Base-by-base conservation (phyloP, 2,113 vertebrate species). In the Ginglymostoma cirratum region DNA sequence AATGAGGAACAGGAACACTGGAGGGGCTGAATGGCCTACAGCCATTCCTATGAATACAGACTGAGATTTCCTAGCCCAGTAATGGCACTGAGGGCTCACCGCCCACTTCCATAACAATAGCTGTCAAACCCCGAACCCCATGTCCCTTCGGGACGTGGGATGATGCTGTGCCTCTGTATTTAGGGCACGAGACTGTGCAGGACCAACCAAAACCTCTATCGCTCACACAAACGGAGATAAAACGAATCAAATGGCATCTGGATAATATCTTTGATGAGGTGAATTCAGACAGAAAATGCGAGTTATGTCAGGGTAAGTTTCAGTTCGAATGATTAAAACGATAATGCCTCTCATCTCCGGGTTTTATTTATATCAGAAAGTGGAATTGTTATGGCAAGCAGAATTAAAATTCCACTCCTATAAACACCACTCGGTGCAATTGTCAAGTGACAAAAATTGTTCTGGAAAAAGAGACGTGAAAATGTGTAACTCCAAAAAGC, bases 311-410 rank as follows among this genome's bases (percentile, higher is more conserved):
- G 61, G 15, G 17, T 90, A 61, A 90, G 48, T 48, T 89, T 3
- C 24, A 15, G 52, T 21, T 83, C 1, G 80, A 21, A 5, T 42
- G 17, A 34, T 14, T 90, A 90, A 90, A 90, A 90, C 17, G 52
- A 90, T 90, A 61, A 61, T 90, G 87, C 52, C 87, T 90, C 48
- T 55, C 86, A 30, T n/a, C 55, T 55, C 61, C 34, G 52, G 52
- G 87, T 52, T 90, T 90, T 90, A 90, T 90, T 90, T 34, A 90
- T 61, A 90, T 61, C 87, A 12, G 52, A 34, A n/a, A 55, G 48
- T 61, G 2, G 15, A 90, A 90, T 61, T 90, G 52, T 61, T 90
- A 90, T 90, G 14, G 87, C 52, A 90, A 61, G 52, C 6, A 4
- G 52, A 34, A 90, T 90, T 90, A 61, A 90, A 90, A 90, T 90